Base-by-base conservation (phyloP, 2,888 invertebrate species). In the Tenthredo amoena region DNA sequence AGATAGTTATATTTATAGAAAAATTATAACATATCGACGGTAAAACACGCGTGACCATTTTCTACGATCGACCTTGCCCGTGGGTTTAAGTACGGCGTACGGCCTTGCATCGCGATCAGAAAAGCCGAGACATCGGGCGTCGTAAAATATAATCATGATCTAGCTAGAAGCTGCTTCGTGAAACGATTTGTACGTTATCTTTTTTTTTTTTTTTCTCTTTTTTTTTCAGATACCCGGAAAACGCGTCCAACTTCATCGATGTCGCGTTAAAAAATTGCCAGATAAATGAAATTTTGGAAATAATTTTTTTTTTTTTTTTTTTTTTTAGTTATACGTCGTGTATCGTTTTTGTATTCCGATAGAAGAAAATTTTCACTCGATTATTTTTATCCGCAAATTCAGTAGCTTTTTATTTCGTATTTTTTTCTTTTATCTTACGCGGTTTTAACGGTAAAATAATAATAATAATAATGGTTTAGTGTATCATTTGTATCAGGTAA, bases 51-150 rank as follows among this genome's bases (percentile, higher is more conserved):
- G 34, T 34, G 34, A 34, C 26, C 15, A 68, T 15, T 68, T 68
- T 68, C 12, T 68, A 34, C 68, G 68, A 68, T 68, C 68, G 68
- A 68, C 62, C 62, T 62, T 62, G 62, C 62, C 62, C 62, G 5
- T 26, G 62, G 68, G 68, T 34, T 21, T 26, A 12, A 21, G 10
- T 12, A 26, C 65, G 65, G 12, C 18, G 5, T 34, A 68, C 68
- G 68, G 68, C 31, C 68, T 68, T 68, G 68, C 68, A 68, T 68
- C 68, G 68, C 18, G 68, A 68, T 68, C 34, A 18, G 68, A 68
- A 26, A 26, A 68, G 34, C 68, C 68, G 68, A 31, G 68, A 68
- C 31, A 68, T n/a, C 18, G 65, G 31, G 68, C 26, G 68, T 68
- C 68, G 68, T 68, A 68, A 68, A 68, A 68, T 34, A 34, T 68